phyloP scores from a whole-genome alignment of 2,888 invertebrate species.

The Meganola albula region DNA sequence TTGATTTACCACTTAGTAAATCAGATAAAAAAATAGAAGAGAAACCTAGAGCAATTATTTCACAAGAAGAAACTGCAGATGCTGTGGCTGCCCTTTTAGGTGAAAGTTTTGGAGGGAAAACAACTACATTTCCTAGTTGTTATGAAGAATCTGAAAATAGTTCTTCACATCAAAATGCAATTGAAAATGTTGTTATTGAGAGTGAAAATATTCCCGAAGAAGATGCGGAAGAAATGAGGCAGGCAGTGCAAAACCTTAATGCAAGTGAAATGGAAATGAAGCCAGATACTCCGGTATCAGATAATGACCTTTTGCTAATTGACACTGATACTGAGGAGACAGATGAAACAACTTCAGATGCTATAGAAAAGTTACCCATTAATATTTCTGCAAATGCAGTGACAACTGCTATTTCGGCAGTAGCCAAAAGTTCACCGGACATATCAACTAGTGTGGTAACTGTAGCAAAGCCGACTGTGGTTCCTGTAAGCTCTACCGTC shows the following conservation, averaged over 20 bases:
- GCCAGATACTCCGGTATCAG: conserved; percentile 91
- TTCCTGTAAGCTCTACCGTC: conserved; percentile 43
- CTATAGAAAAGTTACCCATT: conserved; percentile 52
- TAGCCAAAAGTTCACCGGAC: conserved; percentile 54
- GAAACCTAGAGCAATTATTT: conserved; percentile 89
- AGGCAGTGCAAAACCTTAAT: conserved; percentile 89
- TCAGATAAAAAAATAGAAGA: conserved; percentile 81
- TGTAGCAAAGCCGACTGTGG: conserved; percentile 53
- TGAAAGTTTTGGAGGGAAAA: conserved; percentile 87
- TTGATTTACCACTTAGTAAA: conserved; percentile 48
- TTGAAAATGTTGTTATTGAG: conserved; percentile 60
- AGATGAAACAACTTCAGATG: conserved; percentile 75
- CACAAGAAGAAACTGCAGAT: conserved; percentile 95
- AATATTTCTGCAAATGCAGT: conserved; percentile 58
- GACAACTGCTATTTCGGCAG: conserved; percentile 37
- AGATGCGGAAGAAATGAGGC: conserved; percentile 89
- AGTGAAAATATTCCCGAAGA: conserved; percentile 81
- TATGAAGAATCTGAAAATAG: conserved; percentile 72
- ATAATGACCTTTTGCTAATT: conserved; percentile 89
- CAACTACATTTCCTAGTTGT: conserved; percentile 74
- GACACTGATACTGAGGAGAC: conserved; percentile 91
- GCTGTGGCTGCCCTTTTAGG: conserved; percentile 92
- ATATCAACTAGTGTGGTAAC: conserved; percentile 38
- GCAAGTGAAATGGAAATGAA: conserved; percentile 84
- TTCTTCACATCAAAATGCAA: conserved; percentile 56